Evolutionary conservation across 2,797 vertebrate genomes (phyloP).

Genomic region (Acipenser ruthenus): DNA sequence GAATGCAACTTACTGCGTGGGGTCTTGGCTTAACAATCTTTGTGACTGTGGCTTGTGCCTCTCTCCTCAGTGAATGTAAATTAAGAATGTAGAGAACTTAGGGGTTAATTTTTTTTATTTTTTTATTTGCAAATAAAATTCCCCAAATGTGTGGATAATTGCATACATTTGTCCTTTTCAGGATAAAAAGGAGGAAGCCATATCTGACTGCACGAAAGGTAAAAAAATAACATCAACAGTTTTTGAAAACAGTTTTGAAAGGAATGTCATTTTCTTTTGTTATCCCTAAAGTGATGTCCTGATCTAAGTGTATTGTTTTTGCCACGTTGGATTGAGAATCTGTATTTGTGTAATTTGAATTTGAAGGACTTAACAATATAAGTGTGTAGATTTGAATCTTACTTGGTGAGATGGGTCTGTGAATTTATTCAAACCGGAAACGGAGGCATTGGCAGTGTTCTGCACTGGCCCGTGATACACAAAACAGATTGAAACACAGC

Average conservation of each 20-base stretch:
- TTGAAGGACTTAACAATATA: too few species aligned
- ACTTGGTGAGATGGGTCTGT: too few species aligned
- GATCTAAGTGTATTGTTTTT: background rate
- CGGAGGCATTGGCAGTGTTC: background rate
- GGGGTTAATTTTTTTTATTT: background rate
- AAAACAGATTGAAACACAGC: too few species aligned
- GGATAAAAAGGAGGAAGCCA: constrained; percentile 78
- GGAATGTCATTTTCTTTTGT: too few species aligned
- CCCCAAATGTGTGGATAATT: too few species aligned
- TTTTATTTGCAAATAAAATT: constrained; percentile 1
- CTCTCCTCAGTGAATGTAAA: background rate
- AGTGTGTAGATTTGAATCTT: too few species aligned
- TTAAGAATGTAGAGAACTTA: background rate
- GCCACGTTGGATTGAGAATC: background rate
- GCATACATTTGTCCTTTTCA: constrained; percentile 38
- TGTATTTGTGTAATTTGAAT: background rate
- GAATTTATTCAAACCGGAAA: background rate
- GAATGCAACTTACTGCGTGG: too few species aligned
- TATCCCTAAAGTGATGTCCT: background rate
- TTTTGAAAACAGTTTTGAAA: background rate
- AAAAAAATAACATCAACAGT: constrained; percentile 14
- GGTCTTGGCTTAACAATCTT: too few species aligned
- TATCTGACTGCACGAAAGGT: constrained; percentile 89
- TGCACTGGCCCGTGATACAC: background rate
- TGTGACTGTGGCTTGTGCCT: background rate